These are phyloP conservation scores for Pholis gunnellus DNA, from an alignment of 2,113 vertebrate species.

Conservation along the genomic window DNA sequence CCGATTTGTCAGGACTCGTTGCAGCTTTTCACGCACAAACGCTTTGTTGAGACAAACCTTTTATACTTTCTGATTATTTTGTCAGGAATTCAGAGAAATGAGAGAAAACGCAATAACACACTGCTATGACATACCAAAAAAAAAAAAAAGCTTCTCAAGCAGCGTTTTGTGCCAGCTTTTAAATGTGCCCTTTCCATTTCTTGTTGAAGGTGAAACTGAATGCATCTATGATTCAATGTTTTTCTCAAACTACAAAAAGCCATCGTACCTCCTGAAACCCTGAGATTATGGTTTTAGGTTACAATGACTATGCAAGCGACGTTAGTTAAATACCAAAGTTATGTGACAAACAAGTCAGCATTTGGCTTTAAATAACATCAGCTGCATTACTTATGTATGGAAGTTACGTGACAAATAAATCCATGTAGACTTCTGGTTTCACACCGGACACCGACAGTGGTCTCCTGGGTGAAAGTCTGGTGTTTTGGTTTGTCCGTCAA, in stretches of 20 bases:
- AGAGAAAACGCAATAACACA: not conserved
- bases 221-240: not conserved
- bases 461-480: not conserved
- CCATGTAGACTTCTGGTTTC: not conserved
- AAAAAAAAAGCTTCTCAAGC: not conserved
- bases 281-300: not conserved
- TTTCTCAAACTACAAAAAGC: not conserved
- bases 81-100: constrained; percentile 23
- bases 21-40: constrained; percentile 17
- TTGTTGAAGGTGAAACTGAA: constrained; percentile 1
- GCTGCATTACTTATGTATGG: no score
- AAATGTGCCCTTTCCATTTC: not conserved
- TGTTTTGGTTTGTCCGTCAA: no score
- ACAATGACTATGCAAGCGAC: no score
- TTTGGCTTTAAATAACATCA: no score
- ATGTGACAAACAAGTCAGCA: no score
- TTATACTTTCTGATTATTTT: constrained; percentile 35
- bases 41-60: constrained; percentile 44
- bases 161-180: constrained; percentile 12
- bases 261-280: not conserved
- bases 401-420: not conserved
- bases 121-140: not conserved
- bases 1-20: constrained; percentile 41
- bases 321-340: not conserved
- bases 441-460: no score